Conservation (phyloP, 2,797 vertebrate species). For the Varecia variegata region DNA sequence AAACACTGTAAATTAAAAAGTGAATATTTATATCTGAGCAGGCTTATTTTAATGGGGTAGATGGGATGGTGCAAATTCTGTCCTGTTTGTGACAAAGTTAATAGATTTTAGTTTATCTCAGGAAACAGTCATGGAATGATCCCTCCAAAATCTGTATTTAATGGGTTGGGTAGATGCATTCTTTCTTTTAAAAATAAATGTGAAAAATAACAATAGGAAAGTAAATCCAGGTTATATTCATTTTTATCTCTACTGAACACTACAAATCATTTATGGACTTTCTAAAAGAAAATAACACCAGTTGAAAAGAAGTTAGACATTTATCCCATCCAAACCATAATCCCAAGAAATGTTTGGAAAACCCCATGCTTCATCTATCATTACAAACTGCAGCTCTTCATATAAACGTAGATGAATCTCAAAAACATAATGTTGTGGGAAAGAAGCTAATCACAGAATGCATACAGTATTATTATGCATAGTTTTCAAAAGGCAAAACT, state of each 20-base stretch:
- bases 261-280: not conserved
- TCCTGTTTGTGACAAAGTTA: constrained; percentile 22
- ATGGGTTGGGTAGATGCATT: not conserved
- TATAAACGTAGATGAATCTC: not conserved
- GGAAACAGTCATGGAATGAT: constrained; percentile 36
- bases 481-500: not conserved
- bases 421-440: not conserved
- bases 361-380: not conserved
- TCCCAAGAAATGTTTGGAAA: not conserved
- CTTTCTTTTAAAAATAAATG: constrained; percentile 53
- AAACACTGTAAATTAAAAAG: constrained; percentile 32
- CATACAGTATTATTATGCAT: not conserved
- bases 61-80: not conserved
- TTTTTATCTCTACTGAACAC: constrained; percentile 30
- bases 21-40: not conserved
- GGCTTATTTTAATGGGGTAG: not conserved
- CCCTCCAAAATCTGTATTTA: constrained; percentile 1
- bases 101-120: constrained; percentile 49
- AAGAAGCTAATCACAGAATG: not conserved
- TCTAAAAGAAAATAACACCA: not conserved
- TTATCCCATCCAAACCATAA: not conserved
- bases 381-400: not conserved
- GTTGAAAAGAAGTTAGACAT: not conserved
- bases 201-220: not conserved
- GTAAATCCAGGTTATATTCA: not conserved